phyloP scores from a whole-genome alignment of 2,113 vertebrate genomes.

The Ancistrus triradiatus region DNA sequence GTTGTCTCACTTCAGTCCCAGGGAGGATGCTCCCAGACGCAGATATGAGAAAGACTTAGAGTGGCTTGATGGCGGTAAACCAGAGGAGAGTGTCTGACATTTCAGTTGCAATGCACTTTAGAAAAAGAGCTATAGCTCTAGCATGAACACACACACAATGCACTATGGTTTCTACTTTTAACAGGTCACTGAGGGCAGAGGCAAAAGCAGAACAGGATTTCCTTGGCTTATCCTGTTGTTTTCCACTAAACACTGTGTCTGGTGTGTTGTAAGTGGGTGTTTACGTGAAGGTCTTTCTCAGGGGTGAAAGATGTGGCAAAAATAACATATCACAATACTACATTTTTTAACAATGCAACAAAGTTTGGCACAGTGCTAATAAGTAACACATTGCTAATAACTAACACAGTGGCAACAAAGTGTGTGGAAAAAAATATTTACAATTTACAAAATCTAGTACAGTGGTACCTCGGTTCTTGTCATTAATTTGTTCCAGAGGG shows the following conservation, averaged over 20 bases:
- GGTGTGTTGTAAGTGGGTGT: not conserved
- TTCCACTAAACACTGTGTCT: not conserved
- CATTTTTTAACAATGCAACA: too few species aligned
- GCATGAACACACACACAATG: constrained; percentile 1
- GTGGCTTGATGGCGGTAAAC: not conserved
- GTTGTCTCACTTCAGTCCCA: not conserved
- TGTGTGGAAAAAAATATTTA: too few species aligned
- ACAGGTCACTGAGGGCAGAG: constrained; percentile 13
- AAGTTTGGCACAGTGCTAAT: too few species aligned
- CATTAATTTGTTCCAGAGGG: too few species aligned
- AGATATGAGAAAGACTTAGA: constrained; percentile 12
- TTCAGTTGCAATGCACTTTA: constrained; percentile 33
- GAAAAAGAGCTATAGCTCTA: constrained; percentile 7
- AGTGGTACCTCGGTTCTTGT: too few species aligned
- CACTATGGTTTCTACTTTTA: not conserved
- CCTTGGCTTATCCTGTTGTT: not conserved
- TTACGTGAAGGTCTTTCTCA: too few species aligned
- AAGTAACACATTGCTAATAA: too few species aligned
- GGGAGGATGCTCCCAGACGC: not conserved
- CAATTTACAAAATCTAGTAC: too few species aligned
- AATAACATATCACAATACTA: too few species aligned
- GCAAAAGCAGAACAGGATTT: not conserved
- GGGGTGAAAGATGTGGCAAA: too few species aligned
- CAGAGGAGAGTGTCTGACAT: constrained; percentile 32
- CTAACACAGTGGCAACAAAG: too few species aligned